Percentiles rank a stretch among this genome's conserved stretches.
Evolutionary conservation across 2,113 vertebrate genomes (phyloP).

Genomic region (Engystomops pustulosus): DNA sequence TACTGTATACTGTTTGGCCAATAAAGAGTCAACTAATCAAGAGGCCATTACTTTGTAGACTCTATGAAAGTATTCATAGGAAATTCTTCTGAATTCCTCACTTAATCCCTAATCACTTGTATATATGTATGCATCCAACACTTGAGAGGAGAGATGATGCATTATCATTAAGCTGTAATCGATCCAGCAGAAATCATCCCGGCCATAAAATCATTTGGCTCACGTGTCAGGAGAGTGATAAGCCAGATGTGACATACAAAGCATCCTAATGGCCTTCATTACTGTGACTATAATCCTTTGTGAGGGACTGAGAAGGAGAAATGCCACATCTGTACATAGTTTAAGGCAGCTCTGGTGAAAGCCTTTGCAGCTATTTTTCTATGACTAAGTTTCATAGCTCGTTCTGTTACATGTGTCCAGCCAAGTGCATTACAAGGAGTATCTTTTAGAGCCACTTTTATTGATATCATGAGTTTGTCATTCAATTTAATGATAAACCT

Average conservation of each 20-base stretch:
- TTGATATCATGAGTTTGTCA: too few relatives aligned
- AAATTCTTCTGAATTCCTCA: conserved; percentile 19
- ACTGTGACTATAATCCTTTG: conserved; percentile 17
- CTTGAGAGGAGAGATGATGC: not conserved
- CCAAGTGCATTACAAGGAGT: too few relatives aligned
- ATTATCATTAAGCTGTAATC: not conserved
- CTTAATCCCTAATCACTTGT: conserved; percentile 30
- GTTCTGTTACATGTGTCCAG: too few relatives aligned
- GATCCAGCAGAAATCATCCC: conserved; percentile 31
- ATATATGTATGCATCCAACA: conserved; percentile 14
- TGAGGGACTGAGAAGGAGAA: not conserved
- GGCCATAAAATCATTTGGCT: conserved; percentile 47
- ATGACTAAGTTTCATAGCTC: conserved; percentile 3
- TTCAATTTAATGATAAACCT: too few relatives aligned
- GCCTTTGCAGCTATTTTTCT: not conserved
- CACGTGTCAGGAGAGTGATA: conserved; percentile 18
- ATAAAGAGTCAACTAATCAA: not conserved
- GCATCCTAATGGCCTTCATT: conserved; percentile 43
- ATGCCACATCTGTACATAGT: not conserved
- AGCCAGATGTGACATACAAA: conserved; percentile 39
- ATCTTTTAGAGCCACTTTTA: too few relatives aligned
- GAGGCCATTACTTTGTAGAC: not conserved
- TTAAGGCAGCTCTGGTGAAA: not conserved
- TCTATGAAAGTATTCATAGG: conserved; percentile 15
- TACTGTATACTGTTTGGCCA: not conserved